phyloP scores from a whole-genome alignment of 1,140 invertebrate species.

The Trichoplusia ni region DNA sequence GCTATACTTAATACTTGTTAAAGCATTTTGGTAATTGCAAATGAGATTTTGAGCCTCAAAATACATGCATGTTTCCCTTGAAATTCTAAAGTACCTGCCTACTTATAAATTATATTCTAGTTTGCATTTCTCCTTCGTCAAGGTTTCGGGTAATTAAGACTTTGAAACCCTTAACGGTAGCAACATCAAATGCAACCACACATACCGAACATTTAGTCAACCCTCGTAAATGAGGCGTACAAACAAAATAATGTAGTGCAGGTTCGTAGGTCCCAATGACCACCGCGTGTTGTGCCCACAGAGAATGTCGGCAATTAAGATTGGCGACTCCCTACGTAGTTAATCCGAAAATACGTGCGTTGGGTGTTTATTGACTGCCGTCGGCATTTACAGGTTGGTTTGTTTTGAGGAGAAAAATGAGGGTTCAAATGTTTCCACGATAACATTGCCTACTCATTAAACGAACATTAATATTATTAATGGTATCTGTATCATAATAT shows the following conservation, averaged over 20 bases:
- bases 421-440: slow-evolving; percentile 15
- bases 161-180: slow-evolving; percentile 11
- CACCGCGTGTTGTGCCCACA: slow-evolving; percentile 42
- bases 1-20: slow-evolving; percentile 10
- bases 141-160: neutral
- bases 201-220: slow-evolving; percentile 58
- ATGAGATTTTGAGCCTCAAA: no score
- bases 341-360: slow-evolving; percentile 76
- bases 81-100: no score
- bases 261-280: slow-evolving; percentile 59
- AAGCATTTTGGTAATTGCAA: neutral
- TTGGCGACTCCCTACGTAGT: slow-evolving; percentile 68
- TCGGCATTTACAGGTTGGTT: slow-evolving; percentile 55
- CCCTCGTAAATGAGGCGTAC: slow-evolving; percentile 62
- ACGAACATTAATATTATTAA: slow-evolving; percentile 2
- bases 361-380: slow-evolving; percentile 73
- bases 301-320: slow-evolving; percentile 69
- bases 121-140: neutral
- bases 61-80: no score
- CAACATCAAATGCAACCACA: slow-evolving; percentile 50
- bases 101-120: neutral
- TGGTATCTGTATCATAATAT: neutral
- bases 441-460: slow-evolving; percentile 14
- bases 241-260: slow-evolving; percentile 71
- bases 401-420: slow-evolving; percentile 49